Conservation (phyloP, 2,113 vertebrate species). For the Pachycephala philippinensis region DNA sequence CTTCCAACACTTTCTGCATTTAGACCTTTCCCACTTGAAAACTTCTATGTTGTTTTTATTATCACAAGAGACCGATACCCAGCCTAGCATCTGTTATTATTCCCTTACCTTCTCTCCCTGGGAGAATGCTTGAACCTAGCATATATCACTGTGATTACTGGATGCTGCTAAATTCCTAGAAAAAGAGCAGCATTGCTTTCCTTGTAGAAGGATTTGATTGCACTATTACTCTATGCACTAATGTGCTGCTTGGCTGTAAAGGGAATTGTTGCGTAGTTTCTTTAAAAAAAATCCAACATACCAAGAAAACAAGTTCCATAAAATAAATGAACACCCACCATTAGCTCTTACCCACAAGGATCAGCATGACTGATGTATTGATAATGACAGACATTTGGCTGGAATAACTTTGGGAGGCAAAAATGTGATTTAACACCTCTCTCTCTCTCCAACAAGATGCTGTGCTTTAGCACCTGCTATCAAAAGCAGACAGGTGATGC, state of each 20-base stretch:
- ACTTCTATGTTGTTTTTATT: constrained; percentile 65
- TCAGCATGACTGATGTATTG: neutral
- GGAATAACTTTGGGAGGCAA: neutral
- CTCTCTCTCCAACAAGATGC: neutral
- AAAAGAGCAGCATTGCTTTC: constrained; percentile 34
- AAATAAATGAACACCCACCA: constrained; percentile 1
- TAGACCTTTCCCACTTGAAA: constrained; percentile 53
- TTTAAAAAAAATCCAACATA: neutral
- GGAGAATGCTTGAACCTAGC: constrained; percentile 14
- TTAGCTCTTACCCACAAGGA: neutral
- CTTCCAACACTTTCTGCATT: constrained; percentile 69
- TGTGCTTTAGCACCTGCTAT: neutral
- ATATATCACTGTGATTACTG: constrained; percentile 51
- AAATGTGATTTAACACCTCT: neutral
- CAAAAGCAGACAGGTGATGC: neutral
- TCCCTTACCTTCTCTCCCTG: constrained; percentile 48
- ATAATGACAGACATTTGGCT: neutral
- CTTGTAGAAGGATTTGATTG: constrained; percentile 46
- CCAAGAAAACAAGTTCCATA: neutral
- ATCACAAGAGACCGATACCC: constrained; percentile 67
- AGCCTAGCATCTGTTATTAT: constrained; percentile 66
- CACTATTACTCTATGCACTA: neutral
- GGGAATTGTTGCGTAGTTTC: constrained; percentile 10
- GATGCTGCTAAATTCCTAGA: constrained; percentile 53
- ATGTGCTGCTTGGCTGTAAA: constrained; percentile 46